Conservation (phyloP, 2,113 vertebrate genomes). For the Crotalus tigris region DNA sequence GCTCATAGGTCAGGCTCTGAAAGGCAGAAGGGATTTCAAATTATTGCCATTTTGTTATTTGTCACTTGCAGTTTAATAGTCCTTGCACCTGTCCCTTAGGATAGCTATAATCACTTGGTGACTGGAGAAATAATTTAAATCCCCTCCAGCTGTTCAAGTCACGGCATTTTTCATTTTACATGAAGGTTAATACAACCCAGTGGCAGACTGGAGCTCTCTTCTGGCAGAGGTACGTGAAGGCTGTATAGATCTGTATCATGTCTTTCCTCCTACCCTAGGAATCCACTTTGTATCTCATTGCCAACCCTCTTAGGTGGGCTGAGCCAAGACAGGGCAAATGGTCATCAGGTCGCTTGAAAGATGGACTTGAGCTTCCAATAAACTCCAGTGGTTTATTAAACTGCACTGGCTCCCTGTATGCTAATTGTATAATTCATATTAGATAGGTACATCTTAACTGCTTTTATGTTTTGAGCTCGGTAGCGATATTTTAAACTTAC, state of each 20-base stretch:
- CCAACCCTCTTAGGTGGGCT: neutral
- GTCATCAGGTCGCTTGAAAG: neutral
- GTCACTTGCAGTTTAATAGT: conserved; percentile 15
- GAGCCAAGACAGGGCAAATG: neutral
- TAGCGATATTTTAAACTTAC: neutral
- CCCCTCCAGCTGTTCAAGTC: neutral
- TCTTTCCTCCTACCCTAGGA: neutral
- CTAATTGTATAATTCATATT: neutral
- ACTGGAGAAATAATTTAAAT: conserved; percentile 4
- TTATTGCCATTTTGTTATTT: neutral
- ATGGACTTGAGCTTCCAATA: neutral
- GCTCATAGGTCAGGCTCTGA: neutral
- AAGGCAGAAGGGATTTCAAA: neutral
- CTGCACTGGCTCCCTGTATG: no score
- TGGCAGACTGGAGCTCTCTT: neutral
- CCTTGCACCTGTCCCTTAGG: neutral
- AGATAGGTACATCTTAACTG: no score
- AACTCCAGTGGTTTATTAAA: neutral
- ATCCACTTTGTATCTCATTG: neutral
- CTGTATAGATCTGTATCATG: neutral
- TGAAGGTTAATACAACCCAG: neutral
- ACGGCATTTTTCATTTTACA: neutral
- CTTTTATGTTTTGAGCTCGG: neutral
- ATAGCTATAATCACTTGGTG: neutral
- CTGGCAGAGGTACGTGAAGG: neutral